A percentile compares a stretch with the other conserved stretches of the same genome.
phyloP scores from a whole-genome alignment of 1,140 invertebrate species.

The Cotesia glomerata region DNA sequence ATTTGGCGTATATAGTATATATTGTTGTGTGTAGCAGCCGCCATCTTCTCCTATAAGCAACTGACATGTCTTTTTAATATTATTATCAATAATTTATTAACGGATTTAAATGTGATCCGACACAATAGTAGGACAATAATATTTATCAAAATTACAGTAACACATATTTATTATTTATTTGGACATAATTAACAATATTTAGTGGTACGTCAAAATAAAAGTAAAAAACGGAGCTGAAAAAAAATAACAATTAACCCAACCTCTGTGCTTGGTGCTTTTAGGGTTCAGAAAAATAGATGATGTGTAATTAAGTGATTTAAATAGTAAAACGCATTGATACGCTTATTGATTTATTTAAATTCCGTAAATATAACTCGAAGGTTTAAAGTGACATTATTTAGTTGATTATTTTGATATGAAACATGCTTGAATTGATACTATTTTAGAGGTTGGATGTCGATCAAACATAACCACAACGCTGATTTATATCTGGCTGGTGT shows the following conservation, averaged over 20 bases:
- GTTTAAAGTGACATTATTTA: background rate
- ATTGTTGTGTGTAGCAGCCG: conserved; percentile 37
- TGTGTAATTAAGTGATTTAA: too few relatives aligned
- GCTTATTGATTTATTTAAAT: too few relatives aligned
- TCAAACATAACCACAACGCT: conserved; percentile 27
- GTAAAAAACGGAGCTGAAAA: too few relatives aligned
- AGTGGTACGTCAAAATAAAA: background rate
- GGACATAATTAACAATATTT: background rate
- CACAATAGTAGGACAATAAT: background rate
- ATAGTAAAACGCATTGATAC: too few relatives aligned
- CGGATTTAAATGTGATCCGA: conserved; percentile 21
- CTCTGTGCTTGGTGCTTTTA: conserved; percentile 7
- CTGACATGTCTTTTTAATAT: conserved; percentile 61
- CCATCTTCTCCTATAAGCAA: conserved; percentile 49
- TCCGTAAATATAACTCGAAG: too few relatives aligned
- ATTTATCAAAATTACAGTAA: background rate
- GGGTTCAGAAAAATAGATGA: background rate
- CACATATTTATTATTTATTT: background rate
- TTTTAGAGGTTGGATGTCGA: conserved; percentile 16
- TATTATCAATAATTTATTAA: conserved; percentile 54
- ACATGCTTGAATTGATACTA: background rate
- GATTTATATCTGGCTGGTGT: background rate
- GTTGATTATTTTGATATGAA: background rate
- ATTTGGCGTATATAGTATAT: background rate
- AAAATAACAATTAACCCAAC: conserved; percentile 12